A percentile compares a stretch with the other conserved stretches of the same genome.
phyloP scores from a whole-genome alignment of 2,113 vertebrate species.

The Electrona antarctica region DNA sequence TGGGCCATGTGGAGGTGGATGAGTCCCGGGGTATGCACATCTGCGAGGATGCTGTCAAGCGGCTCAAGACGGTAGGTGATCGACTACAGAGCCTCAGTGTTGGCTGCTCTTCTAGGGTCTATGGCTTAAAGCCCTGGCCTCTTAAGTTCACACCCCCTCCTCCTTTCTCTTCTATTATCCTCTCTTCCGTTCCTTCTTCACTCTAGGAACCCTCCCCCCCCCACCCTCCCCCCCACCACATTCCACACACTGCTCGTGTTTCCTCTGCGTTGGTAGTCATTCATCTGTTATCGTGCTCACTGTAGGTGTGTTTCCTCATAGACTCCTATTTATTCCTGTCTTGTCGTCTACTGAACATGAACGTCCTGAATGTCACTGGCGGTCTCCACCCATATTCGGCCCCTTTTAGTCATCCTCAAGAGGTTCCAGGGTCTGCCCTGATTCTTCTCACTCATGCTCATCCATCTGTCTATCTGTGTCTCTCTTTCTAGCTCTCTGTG shows the following conservation, averaged over 20 bases:
- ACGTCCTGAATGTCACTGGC: background rate
- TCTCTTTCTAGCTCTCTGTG: background rate
- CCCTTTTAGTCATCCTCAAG: too few relatives aligned
- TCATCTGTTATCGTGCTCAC: background rate
- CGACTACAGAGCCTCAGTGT: constrained; percentile 2
- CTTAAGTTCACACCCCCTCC: background rate
- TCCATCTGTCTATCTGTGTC: background rate
- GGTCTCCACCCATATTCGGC: too few relatives aligned
- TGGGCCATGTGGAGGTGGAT: constrained; percentile 97
- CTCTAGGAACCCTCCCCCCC: constrained; percentile 4
- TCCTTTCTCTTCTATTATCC: constrained; percentile 2
- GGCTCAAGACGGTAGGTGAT: constrained; percentile 94
- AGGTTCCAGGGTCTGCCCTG: background rate
- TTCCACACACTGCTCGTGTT: background rate
- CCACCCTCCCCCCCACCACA: constrained; percentile 14
- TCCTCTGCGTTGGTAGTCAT: background rate
- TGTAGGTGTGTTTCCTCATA: background rate
- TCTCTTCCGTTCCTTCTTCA: constrained; percentile 17
- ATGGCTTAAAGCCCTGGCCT: background rate
- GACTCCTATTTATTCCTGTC: constrained; percentile 24
- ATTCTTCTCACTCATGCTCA: background rate
- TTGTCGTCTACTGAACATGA: background rate
- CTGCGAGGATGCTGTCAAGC: constrained; percentile 98
- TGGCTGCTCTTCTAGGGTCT: constrained; percentile 29
- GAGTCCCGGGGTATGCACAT: constrained; percentile 99